Conservation (phyloP, 92 coral and sea anemone genomes). For the Zoanthus sociatus region DNA sequence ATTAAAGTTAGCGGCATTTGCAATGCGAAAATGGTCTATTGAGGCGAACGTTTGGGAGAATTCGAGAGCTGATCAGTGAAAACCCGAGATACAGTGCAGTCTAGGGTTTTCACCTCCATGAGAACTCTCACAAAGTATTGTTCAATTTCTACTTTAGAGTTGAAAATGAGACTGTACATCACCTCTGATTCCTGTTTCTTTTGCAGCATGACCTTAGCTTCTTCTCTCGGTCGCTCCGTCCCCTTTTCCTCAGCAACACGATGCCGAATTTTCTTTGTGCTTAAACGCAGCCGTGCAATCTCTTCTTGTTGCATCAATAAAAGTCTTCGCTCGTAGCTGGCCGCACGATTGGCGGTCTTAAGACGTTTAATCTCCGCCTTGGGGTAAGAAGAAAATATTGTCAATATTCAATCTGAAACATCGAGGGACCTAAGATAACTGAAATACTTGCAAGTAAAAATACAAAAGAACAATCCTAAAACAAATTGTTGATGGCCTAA, state of each 20-base stretch:
- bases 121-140: no score
- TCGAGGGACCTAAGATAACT: background rate
- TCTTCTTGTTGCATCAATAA: conserved; percentile 94
- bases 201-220: conserved; percentile 3
- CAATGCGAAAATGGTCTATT: no score
- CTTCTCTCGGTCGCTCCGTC: conserved; percentile 34
- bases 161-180: background rate
- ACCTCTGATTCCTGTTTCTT: conserved; percentile 30
- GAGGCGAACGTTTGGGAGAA: no score
- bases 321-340: conserved; percentile 90
- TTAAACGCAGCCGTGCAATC: conserved; percentile 83
- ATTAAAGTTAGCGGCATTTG: no score
- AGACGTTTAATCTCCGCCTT: conserved; percentile 98
- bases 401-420: background rate
- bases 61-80: no score
- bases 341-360: conserved; percentile 94
- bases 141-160: no score
- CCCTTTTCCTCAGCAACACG: conserved; percentile 67
- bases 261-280: conserved; percentile 87
- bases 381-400: background rate
- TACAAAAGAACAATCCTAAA: background rate
- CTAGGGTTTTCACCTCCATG: no score
- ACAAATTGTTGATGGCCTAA: no score
- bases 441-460: background rate
- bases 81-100: no score